Conservation (phyloP, 1,140 invertebrate genomes). For the Hestina assimilis region DNA sequence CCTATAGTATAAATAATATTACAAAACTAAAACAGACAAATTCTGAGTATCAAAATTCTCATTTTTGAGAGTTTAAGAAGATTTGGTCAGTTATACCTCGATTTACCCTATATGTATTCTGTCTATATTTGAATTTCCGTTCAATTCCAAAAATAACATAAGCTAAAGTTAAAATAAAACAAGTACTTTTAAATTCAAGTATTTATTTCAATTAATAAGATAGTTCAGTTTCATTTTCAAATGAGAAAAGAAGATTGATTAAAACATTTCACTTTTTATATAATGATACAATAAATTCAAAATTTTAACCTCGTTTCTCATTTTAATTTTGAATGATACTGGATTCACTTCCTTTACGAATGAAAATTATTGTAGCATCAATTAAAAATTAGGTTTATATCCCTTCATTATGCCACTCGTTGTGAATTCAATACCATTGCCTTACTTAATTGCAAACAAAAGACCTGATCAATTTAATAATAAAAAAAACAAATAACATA, state of each 20-base stretch:
- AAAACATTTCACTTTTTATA: not conserved
- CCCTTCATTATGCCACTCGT: not conserved
- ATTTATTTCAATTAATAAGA: slow-evolving; percentile 29
- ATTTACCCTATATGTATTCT: no score
- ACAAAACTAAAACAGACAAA: no score
- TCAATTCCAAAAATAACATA: no score
- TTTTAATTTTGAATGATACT: slow-evolving; percentile 26
- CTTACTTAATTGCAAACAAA: slow-evolving; percentile 19
- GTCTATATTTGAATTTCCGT: no score
- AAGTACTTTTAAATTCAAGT: not conserved
- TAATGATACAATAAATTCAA: not conserved
- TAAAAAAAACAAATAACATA: slow-evolving; percentile 32
- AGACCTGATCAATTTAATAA: slow-evolving; percentile 47
- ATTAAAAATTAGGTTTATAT: no score
- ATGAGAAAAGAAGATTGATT: slow-evolving; percentile 49
- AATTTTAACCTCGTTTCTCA: slow-evolving; percentile 27
- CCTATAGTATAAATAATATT: no score
- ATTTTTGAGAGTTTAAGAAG: no score
- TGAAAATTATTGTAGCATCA: no score
- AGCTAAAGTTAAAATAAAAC: not conserved
- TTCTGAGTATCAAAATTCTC: no score
- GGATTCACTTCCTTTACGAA: slow-evolving; percentile 30
- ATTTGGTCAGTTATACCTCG: no score
- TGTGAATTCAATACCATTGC: slow-evolving; percentile 8
- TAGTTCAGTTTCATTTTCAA: slow-evolving; percentile 45